phyloP scores from a whole-genome alignment of 2,113 vertebrate genomes.

The Paralichthys olivaceus region DNA sequence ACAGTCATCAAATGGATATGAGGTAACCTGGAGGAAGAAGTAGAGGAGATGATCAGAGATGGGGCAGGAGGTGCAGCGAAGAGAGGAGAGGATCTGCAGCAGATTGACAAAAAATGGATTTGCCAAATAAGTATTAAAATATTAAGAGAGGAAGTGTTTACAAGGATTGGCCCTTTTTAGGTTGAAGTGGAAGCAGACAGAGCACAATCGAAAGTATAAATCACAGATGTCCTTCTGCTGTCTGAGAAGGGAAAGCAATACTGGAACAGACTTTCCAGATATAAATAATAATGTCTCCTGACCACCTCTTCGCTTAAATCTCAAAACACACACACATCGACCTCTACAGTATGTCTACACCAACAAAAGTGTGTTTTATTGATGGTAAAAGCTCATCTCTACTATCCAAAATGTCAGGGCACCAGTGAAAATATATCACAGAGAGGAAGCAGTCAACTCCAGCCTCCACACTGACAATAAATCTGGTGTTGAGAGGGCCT shows the following conservation, averaged over 20 bases:
- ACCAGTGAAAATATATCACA: slow-evolving; percentile 81
- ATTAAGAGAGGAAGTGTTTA: background rate
- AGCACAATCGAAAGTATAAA: background rate
- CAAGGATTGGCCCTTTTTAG: background rate
- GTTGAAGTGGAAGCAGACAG: background rate
- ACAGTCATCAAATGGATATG: slow-evolving; percentile 46
- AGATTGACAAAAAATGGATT: background rate
- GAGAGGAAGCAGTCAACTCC: slow-evolving; percentile 72
- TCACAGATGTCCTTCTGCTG: background rate
- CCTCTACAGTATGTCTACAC: slow-evolving; percentile 40
- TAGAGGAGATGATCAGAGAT: slow-evolving; percentile 34
- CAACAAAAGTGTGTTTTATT: slow-evolving; percentile 73
- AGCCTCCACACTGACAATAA: slow-evolving; percentile 78
- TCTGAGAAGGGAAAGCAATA: slow-evolving; percentile 3
- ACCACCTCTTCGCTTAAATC: slow-evolving; percentile 33
- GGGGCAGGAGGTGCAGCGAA: background rate
- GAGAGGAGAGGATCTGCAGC: slow-evolving; percentile 4
- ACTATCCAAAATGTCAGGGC: slow-evolving; percentile 68
- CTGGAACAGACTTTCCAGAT: slow-evolving; percentile 2
- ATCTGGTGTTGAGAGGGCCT: slow-evolving; percentile 77
- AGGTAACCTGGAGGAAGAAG: slow-evolving; percentile 43
- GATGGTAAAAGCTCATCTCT: slow-evolving; percentile 76
- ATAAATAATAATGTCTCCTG: slow-evolving; percentile 16
- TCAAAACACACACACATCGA: slow-evolving; percentile 36
- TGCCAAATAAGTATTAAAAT: slow-evolving; percentile 4